These are phyloP conservation scores for Microplitis deprimator DNA, from an alignment of 2,888 invertebrate species.

Conservation along the genomic window DNA sequence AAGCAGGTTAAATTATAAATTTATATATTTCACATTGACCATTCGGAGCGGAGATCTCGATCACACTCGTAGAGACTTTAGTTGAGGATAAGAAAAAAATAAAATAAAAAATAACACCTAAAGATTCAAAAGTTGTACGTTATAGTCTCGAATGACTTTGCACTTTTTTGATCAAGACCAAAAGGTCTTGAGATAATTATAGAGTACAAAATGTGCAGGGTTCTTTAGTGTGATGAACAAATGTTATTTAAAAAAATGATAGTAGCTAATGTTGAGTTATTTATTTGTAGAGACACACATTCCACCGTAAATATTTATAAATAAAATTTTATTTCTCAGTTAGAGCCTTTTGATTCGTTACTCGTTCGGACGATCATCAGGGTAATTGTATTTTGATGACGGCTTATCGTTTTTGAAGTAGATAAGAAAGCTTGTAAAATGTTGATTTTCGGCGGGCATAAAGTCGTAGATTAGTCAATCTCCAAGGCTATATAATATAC, in stretches of 20 bases:
- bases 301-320: no score
- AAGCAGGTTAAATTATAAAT: no score
- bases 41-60: no score
- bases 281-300: no score
- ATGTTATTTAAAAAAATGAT: background rate
- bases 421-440: constrained; percentile 33
- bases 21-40: no score
- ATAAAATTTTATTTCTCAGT: no score
- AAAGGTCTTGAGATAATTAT: constrained; percentile 27
- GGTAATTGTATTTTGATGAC: constrained; percentile 31
- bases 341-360: no score
- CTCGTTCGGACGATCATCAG: background rate
- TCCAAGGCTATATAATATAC: constrained; percentile 23
- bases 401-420: constrained; percentile 22
- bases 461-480: constrained; percentile 36
- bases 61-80: no score
- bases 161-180: constrained; percentile 24
- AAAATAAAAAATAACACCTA: no score
- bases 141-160: background rate
- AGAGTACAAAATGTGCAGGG: constrained; percentile 20
- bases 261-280: no score
- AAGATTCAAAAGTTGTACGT: no score
- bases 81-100: no score
- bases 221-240: constrained; percentile 28
- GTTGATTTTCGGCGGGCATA: constrained; percentile 32